Conservation (phyloP, 2,888 invertebrate species). For the Eristalis pertinax region DNA sequence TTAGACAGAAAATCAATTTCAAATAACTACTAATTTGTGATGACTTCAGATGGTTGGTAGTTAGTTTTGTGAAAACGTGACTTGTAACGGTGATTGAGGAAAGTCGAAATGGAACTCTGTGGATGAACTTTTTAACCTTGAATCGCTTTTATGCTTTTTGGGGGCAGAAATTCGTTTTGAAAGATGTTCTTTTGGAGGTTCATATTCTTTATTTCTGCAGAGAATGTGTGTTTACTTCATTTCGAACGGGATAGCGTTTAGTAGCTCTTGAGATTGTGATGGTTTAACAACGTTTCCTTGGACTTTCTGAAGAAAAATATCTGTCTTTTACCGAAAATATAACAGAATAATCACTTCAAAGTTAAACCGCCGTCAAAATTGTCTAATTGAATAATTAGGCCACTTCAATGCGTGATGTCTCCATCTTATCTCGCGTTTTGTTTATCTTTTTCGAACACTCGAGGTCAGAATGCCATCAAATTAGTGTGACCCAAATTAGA, state of each 20-base stretch:
- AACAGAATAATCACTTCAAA: neutral
- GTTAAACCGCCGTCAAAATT: too few species aligned
- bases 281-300: too few species aligned
- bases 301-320: too few species aligned
- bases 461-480: neutral
- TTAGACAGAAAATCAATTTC: conserved; percentile 18
- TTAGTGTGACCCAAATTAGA: neutral
- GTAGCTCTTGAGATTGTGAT: too few species aligned
- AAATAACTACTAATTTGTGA: neutral
- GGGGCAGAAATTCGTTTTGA: neutral
- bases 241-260: too few species aligned
- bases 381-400: neutral
- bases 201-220: too few species aligned
- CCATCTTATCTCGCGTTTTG: neutral
- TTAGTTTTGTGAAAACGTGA: conserved; percentile 1
- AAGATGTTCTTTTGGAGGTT: neutral
- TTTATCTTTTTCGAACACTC: neutral
- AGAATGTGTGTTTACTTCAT: too few species aligned
- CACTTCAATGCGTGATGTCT: neutral
- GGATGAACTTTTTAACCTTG: neutral
- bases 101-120: neutral
- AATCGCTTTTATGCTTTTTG: neutral
- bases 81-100: neutral
- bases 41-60: neutral
- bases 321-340: too few species aligned